Evolutionary conservation across 2,888 invertebrate genomes (phyloP), one percentile per base, ranked within the genome.

Genomic region (Cantharis flavilabris): DNA sequence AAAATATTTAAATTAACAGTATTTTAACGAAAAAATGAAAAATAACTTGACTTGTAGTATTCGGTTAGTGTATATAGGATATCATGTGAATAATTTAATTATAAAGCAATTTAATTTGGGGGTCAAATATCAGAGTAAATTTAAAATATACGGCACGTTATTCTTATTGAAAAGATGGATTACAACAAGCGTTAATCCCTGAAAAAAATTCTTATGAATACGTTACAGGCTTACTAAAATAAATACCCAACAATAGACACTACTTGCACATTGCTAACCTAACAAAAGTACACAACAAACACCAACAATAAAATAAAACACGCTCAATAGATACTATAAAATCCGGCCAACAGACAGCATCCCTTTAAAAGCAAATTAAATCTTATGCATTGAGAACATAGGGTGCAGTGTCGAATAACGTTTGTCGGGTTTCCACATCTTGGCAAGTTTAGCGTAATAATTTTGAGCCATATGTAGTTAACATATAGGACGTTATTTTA

Each of bases 231-330:
- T 86, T 87, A 87, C 88, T 88, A 88, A 88, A 88, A 88, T 88
- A 88, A 88, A 88, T 88, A 88, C 84, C 84, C 77, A 82, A 88
- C 88, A 88, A 88, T 84, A 81, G 86, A 80, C 81, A 84, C 86
- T 88, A 87, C 87, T 88, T 88, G 88, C 88, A 88, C 87, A 87
- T 88, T 87, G 88, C 88, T 84, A 85, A 85, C 84, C 83, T 84
- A 85, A 88, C 87, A 88, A 88, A 86, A 86, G 87, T 85, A 86
- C 87, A 88, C 88, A 88, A 88, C 88, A 88, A 88, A 88, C 85
- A 85, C 86, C 87, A 88, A 88, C 88, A 88, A 88, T 88, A 87
- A 87, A 88, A 87, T 88, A 87, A 88, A 87, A 87, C 87, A 88
- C 88, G 88, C 88, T 88, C 88, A 88, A 88, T 88, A 88, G 88